Evolutionary conservation across 1,140 invertebrate species (phyloP), one percentile per base, ranked within the genome.

Genomic region (Anadara kagoshimensis): DNA sequence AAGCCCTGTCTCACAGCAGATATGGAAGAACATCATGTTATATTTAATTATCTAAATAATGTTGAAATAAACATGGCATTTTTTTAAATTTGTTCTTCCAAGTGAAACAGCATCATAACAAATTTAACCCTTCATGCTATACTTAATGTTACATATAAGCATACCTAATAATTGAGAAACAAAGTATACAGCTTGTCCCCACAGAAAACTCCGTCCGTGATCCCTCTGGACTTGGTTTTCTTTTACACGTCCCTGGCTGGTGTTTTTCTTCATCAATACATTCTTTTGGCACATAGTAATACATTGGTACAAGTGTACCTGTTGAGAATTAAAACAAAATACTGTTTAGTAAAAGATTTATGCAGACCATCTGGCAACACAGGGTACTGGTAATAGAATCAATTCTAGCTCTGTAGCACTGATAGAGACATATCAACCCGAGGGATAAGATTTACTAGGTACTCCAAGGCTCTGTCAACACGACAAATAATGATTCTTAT

Each of bases 111-210:
- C n/a, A n/a, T n/a, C n/a, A n/a, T n/a, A n/a, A n/a, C n/a, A n/a
- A n/a, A n/a, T n/a, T n/a, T n/a, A n/a, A n/a, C n/a, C n/a, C n/a
- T n/a, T n/a, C n/a, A n/a, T n/a, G n/a, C n/a, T n/a, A n/a, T n/a
- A n/a, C n/a, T n/a, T n/a, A n/a, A n/a, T n/a, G n/a, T n/a, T n/a
- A n/a, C n/a, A n/a, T 36, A 36, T 11, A 1, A 41, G 76, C 76
- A 78, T 78, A 91, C 91, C 95, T 26, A 99, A 89, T 41, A 99
- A 89, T 87, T 98, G 95, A 5, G 96, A 93, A 79, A 99, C 95
- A 62, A 99, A 93, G 87, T 97, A 98, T 89, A 99, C 91, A 0
- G 97, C 93, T 90, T 99, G 97, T 74, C 96, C 97, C 96, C 96
- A 97, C 18, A 94, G 83, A 84, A 93, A 20, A 93, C 10, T 18